A percentile compares a stretch with the other conserved stretches of the same genome.
phyloP scores from a whole-genome alignment of 2,888 invertebrate species.

The Ophioninae sp. region DNA sequence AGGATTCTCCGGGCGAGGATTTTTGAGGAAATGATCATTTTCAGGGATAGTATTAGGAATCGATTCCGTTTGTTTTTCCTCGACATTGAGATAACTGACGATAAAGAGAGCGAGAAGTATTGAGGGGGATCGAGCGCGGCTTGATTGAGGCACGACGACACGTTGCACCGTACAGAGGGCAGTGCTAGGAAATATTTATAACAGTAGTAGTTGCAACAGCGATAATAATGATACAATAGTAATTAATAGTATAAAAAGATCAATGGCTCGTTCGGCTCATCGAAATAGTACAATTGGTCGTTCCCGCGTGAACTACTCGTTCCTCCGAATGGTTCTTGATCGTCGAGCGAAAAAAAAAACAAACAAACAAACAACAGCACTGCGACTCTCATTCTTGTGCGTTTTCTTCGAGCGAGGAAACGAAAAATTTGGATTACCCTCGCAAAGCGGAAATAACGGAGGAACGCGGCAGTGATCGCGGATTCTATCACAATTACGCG shows the following conservation, averaged over 20 bases:
- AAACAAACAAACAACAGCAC: not conserved
- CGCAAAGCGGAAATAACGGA: conserved; percentile 42
- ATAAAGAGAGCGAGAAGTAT: not conserved
- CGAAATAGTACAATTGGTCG: conserved; percentile 52
- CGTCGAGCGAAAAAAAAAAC: not conserved
- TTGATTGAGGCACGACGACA: conserved; percentile 29
- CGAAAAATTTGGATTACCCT: conserved; percentile 10
- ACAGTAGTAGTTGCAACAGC: conserved; percentile 18
- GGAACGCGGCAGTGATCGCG: conserved; percentile 53
- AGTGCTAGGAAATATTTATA: conserved; percentile 45
- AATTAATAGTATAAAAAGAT: conserved; percentile 38
- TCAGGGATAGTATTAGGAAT: not conserved
- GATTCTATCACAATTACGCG: conserved; percentile 61
- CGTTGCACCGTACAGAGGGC: conserved; percentile 49
- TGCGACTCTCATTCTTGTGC: not conserved
- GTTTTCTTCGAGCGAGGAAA: not conserved
- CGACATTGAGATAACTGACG: not conserved
- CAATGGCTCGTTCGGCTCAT: conserved; percentile 50
- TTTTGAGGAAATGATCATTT: not conserved
- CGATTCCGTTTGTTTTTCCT: not conserved
- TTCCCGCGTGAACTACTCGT: conserved; percentile 47
- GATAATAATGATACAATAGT: conserved; percentile 25
- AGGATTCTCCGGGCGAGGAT: not conserved
- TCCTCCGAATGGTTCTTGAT: conserved; percentile 16
- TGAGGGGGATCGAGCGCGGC: not conserved